A percentile compares a stretch with the other conserved stretches of the same genome.
Conservation (phyloP, 2,113 vertebrate genomes). For the Malurus alboscapulatus region DNA sequence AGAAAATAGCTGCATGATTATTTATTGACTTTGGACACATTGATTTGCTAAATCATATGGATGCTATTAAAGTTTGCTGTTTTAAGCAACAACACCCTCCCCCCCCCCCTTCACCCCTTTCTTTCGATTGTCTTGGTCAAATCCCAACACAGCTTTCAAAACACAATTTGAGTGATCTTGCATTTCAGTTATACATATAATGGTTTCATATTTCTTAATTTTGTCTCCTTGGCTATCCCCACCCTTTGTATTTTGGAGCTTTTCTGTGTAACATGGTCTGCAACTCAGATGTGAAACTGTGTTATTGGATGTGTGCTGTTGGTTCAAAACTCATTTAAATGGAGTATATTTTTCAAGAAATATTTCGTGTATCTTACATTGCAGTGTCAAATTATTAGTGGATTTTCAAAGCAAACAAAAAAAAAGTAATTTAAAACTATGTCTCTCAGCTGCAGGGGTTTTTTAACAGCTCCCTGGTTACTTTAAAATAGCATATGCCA, state of each 20-base stretch:
- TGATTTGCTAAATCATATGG: conserved; percentile 77
- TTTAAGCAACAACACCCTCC: conserved; percentile 62
- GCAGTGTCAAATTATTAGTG: conserved; percentile 17
- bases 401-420: conserved; percentile 54
- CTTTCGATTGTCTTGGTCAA: conserved; percentile 70
- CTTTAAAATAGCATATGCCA: conserved; percentile 31
- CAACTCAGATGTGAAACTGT: conserved; percentile 13
- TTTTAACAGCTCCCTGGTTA: conserved; percentile 22
- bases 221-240: background rate
- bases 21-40: conserved; percentile 78
- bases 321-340: conserved; percentile 24
- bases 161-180: conserved; percentile 47
- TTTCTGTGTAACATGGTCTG: conserved; percentile 29
- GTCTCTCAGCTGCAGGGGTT: background rate
- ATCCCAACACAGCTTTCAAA: conserved; percentile 66
- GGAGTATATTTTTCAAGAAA: conserved; percentile 36
- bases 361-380: background rate
- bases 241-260: conserved; percentile 25
- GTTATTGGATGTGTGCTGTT: background rate
- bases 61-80: conserved; percentile 76
- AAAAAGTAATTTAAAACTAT: conserved; percentile 17
- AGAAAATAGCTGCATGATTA: conserved; percentile 74
- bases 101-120: background rate
- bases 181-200: conserved; percentile 39
- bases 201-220: conserved; percentile 58